phyloP scores from a whole-genome alignment of 1,140 invertebrate species.

The Stegodyphus mimosarum region DNA sequence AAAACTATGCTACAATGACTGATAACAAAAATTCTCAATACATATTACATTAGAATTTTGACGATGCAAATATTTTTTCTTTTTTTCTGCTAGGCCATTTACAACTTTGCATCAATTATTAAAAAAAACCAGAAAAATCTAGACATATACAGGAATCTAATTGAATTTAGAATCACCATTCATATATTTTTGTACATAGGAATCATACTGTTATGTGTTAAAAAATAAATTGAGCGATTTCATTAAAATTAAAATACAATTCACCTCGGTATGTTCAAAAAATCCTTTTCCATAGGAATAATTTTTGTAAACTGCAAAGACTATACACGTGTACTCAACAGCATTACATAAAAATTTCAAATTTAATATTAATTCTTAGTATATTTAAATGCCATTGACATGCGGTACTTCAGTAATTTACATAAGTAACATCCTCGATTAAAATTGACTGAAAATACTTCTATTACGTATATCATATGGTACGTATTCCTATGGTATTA shows the following conservation, averaged over 20 bases:
- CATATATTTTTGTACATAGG: constrained; percentile 58
- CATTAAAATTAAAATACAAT: constrained; percentile 34
- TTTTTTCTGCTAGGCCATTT: constrained; percentile 56
- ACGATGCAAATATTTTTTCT: background rate
- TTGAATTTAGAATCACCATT: constrained; percentile 41
- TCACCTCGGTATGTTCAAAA: constrained; percentile 13
- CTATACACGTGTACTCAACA: too few species aligned
- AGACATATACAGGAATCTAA: constrained; percentile 56
- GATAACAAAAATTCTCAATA: constrained; percentile 52
- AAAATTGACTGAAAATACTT: too few species aligned
- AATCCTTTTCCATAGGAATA: too few species aligned
- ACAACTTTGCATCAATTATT: constrained; percentile 34
- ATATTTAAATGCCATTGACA: too few species aligned
- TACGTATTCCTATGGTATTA: background rate
- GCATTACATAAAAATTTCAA: too few species aligned
- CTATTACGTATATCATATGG: background rate
- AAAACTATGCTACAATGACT: constrained; percentile 43
- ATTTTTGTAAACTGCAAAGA: too few species aligned
- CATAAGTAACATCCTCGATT: too few species aligned
- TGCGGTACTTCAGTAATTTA: too few species aligned
- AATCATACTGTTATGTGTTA: constrained; percentile 34
- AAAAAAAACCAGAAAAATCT: constrained; percentile 38
- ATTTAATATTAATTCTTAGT: too few species aligned
- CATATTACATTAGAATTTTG: constrained; percentile 31
- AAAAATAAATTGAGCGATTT: constrained; percentile 57